Evolutionary conservation across 2,888 invertebrate species (phyloP).

Genomic region (Emmelina monodactyla): DNA sequence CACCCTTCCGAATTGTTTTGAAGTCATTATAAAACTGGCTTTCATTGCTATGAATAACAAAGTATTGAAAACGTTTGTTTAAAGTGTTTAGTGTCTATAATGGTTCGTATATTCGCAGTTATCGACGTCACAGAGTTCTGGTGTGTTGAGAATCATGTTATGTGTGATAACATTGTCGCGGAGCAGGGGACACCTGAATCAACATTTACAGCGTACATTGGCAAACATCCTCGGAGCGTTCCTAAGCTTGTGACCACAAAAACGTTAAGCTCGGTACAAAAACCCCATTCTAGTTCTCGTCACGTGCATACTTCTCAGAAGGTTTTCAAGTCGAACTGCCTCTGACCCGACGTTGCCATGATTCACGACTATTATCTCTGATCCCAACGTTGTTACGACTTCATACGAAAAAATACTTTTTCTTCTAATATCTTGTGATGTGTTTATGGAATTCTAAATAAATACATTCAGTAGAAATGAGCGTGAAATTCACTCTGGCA

Average conservation of each 20-base stretch:
- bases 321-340: conserved; percentile 31
- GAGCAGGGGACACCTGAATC: conserved; percentile 1
- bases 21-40: too few relatives aligned
- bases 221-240: not conserved
- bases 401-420: not conserved
- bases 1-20: too few relatives aligned
- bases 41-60: too few relatives aligned
- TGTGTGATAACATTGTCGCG: not conserved
- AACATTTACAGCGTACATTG: not conserved
- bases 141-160: too few relatives aligned
- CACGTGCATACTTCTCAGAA: conserved; percentile 39
- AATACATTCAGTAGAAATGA: too few relatives aligned
- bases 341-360: conserved; percentile 29
- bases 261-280: not conserved
- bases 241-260: not conserved
- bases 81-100: too few relatives aligned
- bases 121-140: too few relatives aligned
- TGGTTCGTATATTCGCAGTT: too few relatives aligned
- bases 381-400: conserved; percentile 26
- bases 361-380: conserved; percentile 49
- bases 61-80: too few relatives aligned
- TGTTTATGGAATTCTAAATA: too few relatives aligned
- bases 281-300: conserved; percentile 17
- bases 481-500: too few relatives aligned
- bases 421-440: too few relatives aligned